These are phyloP conservation scores for Campoletis raptor DNA, from an alignment of 2,888 invertebrate genomes.

Conservation along the genomic window DNA sequence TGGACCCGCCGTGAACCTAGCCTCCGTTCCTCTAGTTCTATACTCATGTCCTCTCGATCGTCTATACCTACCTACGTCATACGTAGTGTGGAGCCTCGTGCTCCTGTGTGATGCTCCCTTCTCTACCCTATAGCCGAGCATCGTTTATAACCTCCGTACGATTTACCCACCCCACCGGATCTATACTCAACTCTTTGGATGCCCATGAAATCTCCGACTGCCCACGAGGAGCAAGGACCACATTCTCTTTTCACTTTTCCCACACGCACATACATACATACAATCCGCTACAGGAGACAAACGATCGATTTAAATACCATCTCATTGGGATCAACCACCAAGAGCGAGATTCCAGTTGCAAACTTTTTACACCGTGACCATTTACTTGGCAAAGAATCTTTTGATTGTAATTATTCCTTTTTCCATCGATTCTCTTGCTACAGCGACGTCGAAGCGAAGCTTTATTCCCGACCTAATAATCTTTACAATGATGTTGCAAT, in stretches of 20 bases:
- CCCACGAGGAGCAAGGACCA: conserved; percentile 25
- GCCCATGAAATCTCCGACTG: conserved; percentile 45
- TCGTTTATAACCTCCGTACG: conserved; percentile 51
- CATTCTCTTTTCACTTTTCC: conserved; percentile 50
- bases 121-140: conserved; percentile 20
- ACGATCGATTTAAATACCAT: conserved; percentile 48
- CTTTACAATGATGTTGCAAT: not conserved
- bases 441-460: not conserved
- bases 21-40: conserved; percentile 66
- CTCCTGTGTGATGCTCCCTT: conserved; percentile 48
- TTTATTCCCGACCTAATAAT: not conserved
- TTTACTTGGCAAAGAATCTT: conserved; percentile 24
- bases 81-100: conserved; percentile 38
- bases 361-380: conserved; percentile 33
- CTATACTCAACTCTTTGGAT: conserved; percentile 38
- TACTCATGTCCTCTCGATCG: conserved; percentile 61
- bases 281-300: not conserved
- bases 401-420: not conserved
- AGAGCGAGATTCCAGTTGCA: conserved; percentile 8
- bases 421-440: not conserved
- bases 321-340: conserved; percentile 8
- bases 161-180: conserved; percentile 33
- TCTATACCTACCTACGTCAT: conserved; percentile 40
- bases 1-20: conserved; percentile 77
- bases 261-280: not conserved